phyloP scores from a whole-genome alignment of 2,797 vertebrate genomes.

The Aplochiton taeniatus region DNA sequence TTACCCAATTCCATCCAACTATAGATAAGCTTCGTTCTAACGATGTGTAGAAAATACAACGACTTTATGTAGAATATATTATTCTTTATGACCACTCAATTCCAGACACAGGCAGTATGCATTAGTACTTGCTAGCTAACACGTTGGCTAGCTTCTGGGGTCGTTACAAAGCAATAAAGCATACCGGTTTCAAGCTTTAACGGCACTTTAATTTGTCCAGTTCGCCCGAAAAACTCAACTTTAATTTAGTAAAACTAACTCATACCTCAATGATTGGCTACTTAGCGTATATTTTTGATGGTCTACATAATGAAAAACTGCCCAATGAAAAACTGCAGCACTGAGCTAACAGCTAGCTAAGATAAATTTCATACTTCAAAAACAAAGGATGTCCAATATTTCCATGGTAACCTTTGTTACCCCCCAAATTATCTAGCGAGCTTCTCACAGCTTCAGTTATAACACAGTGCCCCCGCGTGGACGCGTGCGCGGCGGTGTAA shows the following conservation, averaged over 20 bases:
- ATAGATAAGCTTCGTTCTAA: too few species aligned
- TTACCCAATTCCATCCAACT: too few species aligned
- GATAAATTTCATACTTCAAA: conserved; percentile 20
- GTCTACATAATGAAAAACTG: background rate
- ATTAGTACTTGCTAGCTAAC: too few species aligned
- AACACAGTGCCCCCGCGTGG: conserved; percentile 51
- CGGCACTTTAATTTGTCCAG: background rate
- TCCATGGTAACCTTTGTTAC: conserved; percentile 81
- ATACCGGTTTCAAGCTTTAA: too few species aligned
- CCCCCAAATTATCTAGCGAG: conserved; percentile 27
- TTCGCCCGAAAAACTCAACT: background rate
- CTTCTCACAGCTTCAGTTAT: background rate
- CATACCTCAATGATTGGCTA: background rate
- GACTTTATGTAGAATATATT: too few species aligned
- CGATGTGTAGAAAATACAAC: too few species aligned
- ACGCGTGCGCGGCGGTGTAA: background rate
- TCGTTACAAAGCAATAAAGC: too few species aligned
- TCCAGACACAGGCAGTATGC: too few species aligned
- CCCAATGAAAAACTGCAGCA: background rate
- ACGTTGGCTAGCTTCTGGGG: too few species aligned
- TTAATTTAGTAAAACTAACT: background rate
- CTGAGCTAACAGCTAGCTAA: conserved; percentile 10
- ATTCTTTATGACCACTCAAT: too few species aligned
- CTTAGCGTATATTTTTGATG: conserved; percentile 4
- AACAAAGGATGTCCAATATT: conserved; percentile 69